Conservation (phyloP, 2,113 vertebrate species). For the Pachypanchax playfairii region DNA sequence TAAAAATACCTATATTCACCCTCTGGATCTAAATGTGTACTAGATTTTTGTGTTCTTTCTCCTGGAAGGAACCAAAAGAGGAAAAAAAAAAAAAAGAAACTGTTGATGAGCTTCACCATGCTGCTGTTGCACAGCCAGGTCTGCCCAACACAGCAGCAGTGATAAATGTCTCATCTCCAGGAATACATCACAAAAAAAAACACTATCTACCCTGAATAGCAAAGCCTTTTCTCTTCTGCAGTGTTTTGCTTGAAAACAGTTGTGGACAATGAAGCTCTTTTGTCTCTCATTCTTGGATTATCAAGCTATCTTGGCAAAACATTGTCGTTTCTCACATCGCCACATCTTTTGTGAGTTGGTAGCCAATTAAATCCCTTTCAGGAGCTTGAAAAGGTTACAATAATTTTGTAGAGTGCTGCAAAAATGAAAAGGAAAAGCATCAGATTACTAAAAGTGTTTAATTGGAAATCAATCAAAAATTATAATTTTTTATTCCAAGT, state of each 20-base stretch:
- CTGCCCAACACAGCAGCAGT: conserved; percentile 67
- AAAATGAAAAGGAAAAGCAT: background rate
- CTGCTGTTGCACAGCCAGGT: conserved; percentile 71
- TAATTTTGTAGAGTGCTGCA: conserved; percentile 8
- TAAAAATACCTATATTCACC: conserved; percentile 71
- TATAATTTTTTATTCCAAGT: conserved; percentile 42
- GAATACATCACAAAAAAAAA: conserved; percentile 77
- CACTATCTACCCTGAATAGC: conserved; percentile 72
- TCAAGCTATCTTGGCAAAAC: conserved; percentile 29
- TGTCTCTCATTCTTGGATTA: conserved; percentile 32
- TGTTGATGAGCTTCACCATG: conserved; percentile 69
- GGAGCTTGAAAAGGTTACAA: conserved; percentile 9
- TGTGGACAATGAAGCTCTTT: conserved; percentile 36
- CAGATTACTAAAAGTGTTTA: conserved; percentile 21
- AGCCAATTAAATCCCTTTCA: conserved; percentile 32
- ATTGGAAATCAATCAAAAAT: conserved; percentile 41
- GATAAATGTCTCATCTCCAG: conserved; percentile 77
- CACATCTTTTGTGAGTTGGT: conserved; percentile 33
- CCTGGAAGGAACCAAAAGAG: conserved; percentile 47
- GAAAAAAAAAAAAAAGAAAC: conserved; percentile 54
- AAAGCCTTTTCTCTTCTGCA: conserved; percentile 61
- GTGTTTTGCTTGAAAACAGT: conserved; percentile 52
- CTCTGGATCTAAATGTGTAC: conserved; percentile 48
- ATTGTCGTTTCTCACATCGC: conserved; percentile 27
- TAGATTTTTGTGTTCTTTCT: conserved; percentile 40